Evolutionary conservation across 2,888 invertebrate genomes (phyloP).

Genomic region (Chalcosyrphus nemorum): DNA sequence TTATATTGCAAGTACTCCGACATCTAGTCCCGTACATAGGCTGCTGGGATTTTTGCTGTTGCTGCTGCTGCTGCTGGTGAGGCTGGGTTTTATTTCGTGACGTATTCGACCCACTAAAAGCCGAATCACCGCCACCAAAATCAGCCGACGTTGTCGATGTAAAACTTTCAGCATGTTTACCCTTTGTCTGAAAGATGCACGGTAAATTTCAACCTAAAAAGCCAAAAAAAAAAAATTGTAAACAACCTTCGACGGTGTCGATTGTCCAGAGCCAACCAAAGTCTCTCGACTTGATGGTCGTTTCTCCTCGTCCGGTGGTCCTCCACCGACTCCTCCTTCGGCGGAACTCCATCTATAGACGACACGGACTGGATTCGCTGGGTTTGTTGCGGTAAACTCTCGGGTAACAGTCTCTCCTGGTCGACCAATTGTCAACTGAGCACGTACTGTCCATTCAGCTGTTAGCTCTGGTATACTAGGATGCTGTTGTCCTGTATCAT

Average conservation of each 20-base stretch:
- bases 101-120: constrained; percentile 82
- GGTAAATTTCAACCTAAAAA: constrained; percentile 8
- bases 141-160: constrained; percentile 83
- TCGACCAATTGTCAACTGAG: constrained; percentile 85
- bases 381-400: constrained; percentile 77
- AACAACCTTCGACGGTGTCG: constrained; percentile 74
- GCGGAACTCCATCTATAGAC: constrained; percentile 81
- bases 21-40: constrained; percentile 82
- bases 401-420: constrained; percentile 80
- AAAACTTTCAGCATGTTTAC: constrained; percentile 77
- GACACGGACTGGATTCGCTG: constrained; percentile 81
- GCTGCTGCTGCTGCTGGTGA: constrained; percentile 34
- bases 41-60: constrained; percentile 41
- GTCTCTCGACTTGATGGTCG: constrained; percentile 73
- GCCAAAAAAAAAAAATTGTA: not conserved
- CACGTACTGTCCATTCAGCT: constrained; percentile 87
- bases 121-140: constrained; percentile 80
- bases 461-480: constrained; percentile 78
- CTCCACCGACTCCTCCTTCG: constrained; percentile 26
- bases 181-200: constrained; percentile 55
- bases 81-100: constrained; percentile 77
- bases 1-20: constrained; percentile 87
- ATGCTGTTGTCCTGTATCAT: constrained; percentile 10
- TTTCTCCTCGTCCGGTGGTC: constrained; percentile 19
- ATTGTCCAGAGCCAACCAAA: constrained; percentile 82